A percentile compares a stretch with the other conserved stretches of the same genome.
These are phyloP conservation scores for Lucilia sericata DNA, from an alignment of 1,140 invertebrate species.

Conservation along the genomic window DNA sequence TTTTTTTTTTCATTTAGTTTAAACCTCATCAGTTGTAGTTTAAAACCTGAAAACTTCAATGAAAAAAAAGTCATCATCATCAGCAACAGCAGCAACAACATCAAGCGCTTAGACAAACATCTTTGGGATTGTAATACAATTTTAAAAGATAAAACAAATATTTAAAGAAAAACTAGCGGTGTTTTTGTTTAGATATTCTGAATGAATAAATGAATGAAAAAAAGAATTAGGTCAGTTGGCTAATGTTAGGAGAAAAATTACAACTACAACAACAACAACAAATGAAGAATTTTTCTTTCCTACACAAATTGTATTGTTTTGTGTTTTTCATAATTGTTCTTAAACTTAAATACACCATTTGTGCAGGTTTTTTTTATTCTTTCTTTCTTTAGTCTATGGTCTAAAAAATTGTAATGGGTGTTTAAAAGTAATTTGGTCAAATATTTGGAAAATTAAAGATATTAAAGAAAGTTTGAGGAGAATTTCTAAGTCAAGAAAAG, in stretches of 20 bases:
- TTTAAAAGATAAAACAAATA: constrained; percentile 8
- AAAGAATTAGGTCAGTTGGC: constrained; percentile 13
- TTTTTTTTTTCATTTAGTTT: not conserved
- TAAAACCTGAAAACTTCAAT: not conserved
- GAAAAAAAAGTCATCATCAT: not conserved
- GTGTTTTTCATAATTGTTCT: not conserved
- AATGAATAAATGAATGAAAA: not conserved
- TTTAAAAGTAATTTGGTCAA: too few relatives aligned
- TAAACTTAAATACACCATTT: constrained; percentile 6
- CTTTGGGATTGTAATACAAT: not conserved
- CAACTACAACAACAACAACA: not conserved
- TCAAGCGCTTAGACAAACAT: not conserved
- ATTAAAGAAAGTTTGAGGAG: too few relatives aligned
- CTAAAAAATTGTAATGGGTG: too few relatives aligned
- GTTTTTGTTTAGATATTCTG: not conserved
- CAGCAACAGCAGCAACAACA: not conserved
- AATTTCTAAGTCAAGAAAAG: too few relatives aligned
- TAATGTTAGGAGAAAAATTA: not conserved
- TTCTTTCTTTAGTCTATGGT: not conserved
- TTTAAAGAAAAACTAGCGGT: constrained; percentile 13
- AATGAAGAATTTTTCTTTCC: not conserved
- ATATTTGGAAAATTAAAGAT: too few relatives aligned
- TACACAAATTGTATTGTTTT: not conserved
- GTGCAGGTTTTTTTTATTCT: not conserved
- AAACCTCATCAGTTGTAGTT: not conserved